Evolutionary conservation across 1,140 invertebrate species (phyloP).

Genomic region (Luehdorfia chinensis): DNA sequence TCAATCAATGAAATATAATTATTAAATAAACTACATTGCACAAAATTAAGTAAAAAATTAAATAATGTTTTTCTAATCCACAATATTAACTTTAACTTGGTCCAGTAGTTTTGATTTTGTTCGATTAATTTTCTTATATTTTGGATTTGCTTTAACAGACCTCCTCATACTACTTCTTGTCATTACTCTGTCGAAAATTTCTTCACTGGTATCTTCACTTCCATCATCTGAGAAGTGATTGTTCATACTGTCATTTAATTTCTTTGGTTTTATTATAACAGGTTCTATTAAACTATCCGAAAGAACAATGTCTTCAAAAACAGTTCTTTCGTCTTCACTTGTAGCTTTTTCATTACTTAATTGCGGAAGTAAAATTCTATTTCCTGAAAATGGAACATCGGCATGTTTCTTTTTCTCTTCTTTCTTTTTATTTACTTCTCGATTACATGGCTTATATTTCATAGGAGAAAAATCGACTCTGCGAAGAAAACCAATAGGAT

Average conservation of each 20-base stretch:
- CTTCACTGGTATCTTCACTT: slow-evolving; percentile 70
- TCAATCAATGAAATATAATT: slow-evolving; percentile 17
- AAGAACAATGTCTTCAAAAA: slow-evolving; percentile 43
- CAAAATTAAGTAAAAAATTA: too few species aligned
- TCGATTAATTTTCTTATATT: slow-evolving; percentile 70
- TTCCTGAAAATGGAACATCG: slow-evolving; percentile 39
- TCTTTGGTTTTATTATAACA: slow-evolving; percentile 54
- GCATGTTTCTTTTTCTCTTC: slow-evolving; percentile 58
- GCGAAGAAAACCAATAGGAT: slow-evolving; percentile 62
- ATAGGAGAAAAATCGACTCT: slow-evolving; percentile 71
- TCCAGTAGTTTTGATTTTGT: slow-evolving; percentile 65
- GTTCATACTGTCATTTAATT: slow-evolving; percentile 68
- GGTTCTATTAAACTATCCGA: slow-evolving; percentile 49
- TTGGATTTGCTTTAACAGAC: slow-evolving; percentile 70
- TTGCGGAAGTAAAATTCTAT: slow-evolving; percentile 37
- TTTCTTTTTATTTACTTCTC: slow-evolving; percentile 54
- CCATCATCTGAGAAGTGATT: slow-evolving; percentile 71
- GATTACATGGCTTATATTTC: slow-evolving; percentile 61
- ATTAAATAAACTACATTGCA: slow-evolving; percentile 13
- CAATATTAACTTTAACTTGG: slow-evolving; percentile 68
- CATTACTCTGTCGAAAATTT: slow-evolving; percentile 70
- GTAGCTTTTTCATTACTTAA: slow-evolving; percentile 49
- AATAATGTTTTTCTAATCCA: slow-evolving; percentile 35
- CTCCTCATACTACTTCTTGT: slow-evolving; percentile 62
- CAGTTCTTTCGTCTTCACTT: slow-evolving; percentile 57